phyloP scores from a whole-genome alignment of 2,797 vertebrate species.

The Mus spretus region DNA sequence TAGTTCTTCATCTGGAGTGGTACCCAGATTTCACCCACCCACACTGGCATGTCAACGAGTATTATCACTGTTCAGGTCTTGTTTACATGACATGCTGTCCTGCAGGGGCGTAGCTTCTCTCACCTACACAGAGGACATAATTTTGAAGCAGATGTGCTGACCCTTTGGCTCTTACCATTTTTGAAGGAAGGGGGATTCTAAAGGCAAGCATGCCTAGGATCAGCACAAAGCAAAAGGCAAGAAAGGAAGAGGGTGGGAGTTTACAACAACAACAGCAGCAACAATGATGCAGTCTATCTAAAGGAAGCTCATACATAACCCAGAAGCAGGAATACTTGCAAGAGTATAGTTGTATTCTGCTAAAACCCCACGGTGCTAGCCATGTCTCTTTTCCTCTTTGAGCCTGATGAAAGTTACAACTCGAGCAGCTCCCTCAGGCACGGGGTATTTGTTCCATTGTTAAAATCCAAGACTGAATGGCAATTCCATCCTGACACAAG shows the following conservation, averaged over 20 bases:
- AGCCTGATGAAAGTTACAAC: slow-evolving; percentile 27
- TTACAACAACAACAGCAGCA: slow-evolving; percentile 6
- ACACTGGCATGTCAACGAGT: neutral
- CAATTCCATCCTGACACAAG: slow-evolving; percentile 63
- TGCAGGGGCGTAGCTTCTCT: neutral
- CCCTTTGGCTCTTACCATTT: neutral
- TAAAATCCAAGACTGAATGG: slow-evolving; percentile 55
- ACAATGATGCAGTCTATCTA: neutral
- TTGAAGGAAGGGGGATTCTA: neutral
- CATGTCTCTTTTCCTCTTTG: slow-evolving; percentile 15
- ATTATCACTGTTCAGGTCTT: no score
- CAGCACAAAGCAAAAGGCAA: neutral
- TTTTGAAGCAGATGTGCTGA: neutral
- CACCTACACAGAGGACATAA: neutral
- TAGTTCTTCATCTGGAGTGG: neutral
- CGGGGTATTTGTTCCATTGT: slow-evolving; percentile 7
- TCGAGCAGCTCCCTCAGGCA: slow-evolving; percentile 20
- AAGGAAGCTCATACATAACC: neutral
- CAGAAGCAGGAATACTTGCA: neutral
- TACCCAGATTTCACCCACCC: neutral
- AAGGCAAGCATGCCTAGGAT: neutral
- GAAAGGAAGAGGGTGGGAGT: neutral
- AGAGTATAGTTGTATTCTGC: neutral
- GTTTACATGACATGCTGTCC: no score
- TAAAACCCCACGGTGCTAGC: slow-evolving; percentile 10